Percentiles rank a stretch among this genome's conserved stretches.
Conservation (phyloP, 2,113 vertebrate species). For the Cinclus cinclus region DNA sequence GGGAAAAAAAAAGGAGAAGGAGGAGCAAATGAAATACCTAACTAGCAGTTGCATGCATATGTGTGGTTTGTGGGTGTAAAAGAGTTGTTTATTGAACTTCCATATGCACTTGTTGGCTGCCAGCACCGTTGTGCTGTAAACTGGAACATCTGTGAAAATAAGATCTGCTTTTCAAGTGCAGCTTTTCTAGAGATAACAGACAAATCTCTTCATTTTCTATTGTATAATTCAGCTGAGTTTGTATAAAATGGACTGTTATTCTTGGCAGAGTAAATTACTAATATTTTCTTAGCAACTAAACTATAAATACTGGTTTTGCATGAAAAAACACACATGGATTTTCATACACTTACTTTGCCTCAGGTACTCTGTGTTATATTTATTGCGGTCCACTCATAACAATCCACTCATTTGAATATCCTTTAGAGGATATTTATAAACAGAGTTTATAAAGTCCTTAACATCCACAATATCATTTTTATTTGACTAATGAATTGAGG, state of each 20-base stretch:
- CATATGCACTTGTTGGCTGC: background rate
- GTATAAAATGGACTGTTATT: background rate
- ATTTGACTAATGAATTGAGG: background rate
- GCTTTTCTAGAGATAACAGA: background rate
- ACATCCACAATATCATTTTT: background rate
- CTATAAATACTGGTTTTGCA: background rate
- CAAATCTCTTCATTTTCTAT: background rate
- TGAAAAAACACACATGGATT: fast-evolving
- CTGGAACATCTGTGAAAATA: background rate
- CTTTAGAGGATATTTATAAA: background rate
- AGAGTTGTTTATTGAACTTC: background rate
- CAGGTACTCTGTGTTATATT: background rate
- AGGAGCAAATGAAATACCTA: background rate
- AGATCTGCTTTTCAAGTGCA: background rate
- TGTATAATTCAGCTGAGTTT: background rate
- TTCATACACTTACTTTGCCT: background rate
- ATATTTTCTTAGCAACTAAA: background rate
- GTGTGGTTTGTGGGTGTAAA: background rate
- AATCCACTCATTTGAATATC: background rate
- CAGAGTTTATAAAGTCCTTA: background rate
- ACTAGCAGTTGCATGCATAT: background rate
- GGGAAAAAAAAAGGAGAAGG: background rate
- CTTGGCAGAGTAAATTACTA: background rate
- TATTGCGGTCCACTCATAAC: background rate
- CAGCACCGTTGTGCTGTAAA: background rate